phyloP scores from a whole-genome alignment of 2,113 vertebrate species.

The Calyptomena viridis region DNA sequence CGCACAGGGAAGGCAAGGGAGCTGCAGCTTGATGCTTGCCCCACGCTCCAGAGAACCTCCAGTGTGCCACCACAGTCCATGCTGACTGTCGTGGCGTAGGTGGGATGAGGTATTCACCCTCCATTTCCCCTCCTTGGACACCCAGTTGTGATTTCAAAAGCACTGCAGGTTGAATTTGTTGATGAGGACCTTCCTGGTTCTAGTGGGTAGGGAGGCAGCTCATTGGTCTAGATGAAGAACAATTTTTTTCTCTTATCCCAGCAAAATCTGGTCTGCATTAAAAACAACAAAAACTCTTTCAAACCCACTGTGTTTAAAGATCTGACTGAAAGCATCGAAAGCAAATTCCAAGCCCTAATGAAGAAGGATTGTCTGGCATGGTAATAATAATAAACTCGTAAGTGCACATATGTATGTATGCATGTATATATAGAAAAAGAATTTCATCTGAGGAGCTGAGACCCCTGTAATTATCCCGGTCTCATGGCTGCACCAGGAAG shows the following conservation, averaged over 20 bases:
- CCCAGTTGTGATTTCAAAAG: not conserved
- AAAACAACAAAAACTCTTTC: constrained; percentile 40
- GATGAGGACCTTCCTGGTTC: not conserved
- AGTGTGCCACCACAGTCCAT: rapidly evolving
- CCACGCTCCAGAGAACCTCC: rapidly evolving
- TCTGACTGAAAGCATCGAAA: constrained; percentile 41
- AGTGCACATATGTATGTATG: not conserved
- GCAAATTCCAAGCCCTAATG: constrained; percentile 55
- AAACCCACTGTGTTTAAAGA: constrained; percentile 45
- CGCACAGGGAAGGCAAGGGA: rapidly evolving
- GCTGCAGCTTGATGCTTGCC: not conserved
- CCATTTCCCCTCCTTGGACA: not conserved
- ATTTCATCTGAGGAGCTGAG: not conserved
- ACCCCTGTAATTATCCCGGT: not conserved
- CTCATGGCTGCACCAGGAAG: not conserved
- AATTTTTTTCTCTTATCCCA: not conserved
- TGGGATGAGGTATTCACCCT: not conserved
- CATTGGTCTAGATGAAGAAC: not conserved
- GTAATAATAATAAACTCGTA: constrained; percentile 35
- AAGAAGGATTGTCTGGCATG: constrained; percentile 58
- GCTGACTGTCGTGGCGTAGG: rapidly evolving
- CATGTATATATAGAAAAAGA: not conserved
- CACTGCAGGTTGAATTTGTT: not conserved
- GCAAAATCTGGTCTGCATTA: constrained; percentile 59
- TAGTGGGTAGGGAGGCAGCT: not conserved